Percentiles rank a stretch among this genome's conserved stretches.
Evolutionary conservation across 1,140 invertebrate species (phyloP).

Genomic region (Liolophura sinensis): DNA sequence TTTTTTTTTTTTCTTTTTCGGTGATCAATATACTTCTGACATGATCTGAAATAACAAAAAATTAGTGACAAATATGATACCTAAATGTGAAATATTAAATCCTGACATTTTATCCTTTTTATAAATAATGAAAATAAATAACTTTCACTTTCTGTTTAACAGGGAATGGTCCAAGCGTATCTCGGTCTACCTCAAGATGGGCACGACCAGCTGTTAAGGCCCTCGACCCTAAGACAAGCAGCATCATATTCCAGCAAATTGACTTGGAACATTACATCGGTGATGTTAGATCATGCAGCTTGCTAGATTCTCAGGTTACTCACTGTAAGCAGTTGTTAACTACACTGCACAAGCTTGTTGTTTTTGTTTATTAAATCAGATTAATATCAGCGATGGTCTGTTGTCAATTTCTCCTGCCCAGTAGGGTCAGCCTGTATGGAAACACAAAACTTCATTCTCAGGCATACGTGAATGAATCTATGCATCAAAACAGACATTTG

Average conservation of each 20-base stretch:
- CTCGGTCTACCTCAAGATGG: constrained; percentile 58
- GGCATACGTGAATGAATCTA: too few species aligned
- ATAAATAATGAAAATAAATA: constrained; percentile 18
- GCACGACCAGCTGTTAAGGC: constrained; percentile 69
- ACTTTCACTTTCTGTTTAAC: constrained; percentile 4
- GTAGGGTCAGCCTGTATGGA: too few species aligned
- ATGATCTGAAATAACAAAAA: too few species aligned
- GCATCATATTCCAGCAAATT: constrained; percentile 64
- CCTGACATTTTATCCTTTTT: too few species aligned
- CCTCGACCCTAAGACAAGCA: constrained; percentile 70
- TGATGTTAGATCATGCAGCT: constrained; percentile 22
- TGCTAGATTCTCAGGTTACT: background rate
- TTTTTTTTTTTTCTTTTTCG: too few species aligned
- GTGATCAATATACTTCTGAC: too few species aligned
- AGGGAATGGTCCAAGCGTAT: constrained; percentile 30
- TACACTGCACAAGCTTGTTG: background rate
- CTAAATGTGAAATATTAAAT: too few species aligned
- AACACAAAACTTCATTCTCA: too few species aligned
- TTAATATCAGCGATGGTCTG: background rate
- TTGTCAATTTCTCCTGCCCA: too few species aligned
- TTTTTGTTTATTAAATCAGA: background rate
- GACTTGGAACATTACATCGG: constrained; percentile 92
- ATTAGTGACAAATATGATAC: too few species aligned
- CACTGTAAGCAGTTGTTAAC: constrained; percentile 1
- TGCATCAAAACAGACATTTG: too few species aligned